Evolutionary conservation across 1,140 invertebrate genomes (phyloP).

Genomic region (Laodelphax striatellus): DNA sequence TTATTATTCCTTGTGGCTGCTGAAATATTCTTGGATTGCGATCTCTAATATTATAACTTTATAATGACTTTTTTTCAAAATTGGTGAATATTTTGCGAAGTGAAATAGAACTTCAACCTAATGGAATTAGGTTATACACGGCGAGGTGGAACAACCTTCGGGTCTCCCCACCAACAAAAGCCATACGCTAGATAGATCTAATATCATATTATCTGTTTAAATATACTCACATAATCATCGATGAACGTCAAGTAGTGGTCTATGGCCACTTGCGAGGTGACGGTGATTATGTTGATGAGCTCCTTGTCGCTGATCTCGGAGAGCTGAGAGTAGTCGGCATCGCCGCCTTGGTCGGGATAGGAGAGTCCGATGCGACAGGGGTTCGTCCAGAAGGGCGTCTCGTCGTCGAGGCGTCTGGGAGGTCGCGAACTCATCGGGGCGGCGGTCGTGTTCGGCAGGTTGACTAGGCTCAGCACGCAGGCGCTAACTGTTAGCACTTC

Average conservation of each 20-base stretch:
- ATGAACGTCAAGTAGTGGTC: conserved; percentile 34
- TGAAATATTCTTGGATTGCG: no score
- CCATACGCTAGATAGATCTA: no score
- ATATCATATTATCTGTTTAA: no score
- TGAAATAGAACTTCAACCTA: no score
- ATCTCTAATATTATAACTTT: no score
- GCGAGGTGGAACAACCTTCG: no score
- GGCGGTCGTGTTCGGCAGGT: conserved; percentile 4
- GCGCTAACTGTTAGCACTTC: conserved; percentile 13
- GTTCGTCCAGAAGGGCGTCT: conserved; percentile 37
- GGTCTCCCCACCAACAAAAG: no score
- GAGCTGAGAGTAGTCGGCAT: conserved; percentile 15
- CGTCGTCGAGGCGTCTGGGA: neutral
- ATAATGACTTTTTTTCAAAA: no score
- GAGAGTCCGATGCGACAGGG: conserved; percentile 36
- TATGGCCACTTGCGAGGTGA: conserved; percentile 36
- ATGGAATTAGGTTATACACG: no score
- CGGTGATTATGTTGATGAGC: conserved; percentile 33
- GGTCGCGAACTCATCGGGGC: conserved; percentile 4
- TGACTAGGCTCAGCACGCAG: conserved; percentile 14
- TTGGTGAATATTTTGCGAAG: no score
- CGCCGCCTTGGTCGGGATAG: conserved; percentile 27
- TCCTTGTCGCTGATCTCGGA: conserved; percentile 14
- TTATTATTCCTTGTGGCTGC: no score
- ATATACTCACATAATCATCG: conserved; percentile 42